Conservation (phyloP, 2,797 vertebrate genomes). For the Artibeus jamaicensis region DNA sequence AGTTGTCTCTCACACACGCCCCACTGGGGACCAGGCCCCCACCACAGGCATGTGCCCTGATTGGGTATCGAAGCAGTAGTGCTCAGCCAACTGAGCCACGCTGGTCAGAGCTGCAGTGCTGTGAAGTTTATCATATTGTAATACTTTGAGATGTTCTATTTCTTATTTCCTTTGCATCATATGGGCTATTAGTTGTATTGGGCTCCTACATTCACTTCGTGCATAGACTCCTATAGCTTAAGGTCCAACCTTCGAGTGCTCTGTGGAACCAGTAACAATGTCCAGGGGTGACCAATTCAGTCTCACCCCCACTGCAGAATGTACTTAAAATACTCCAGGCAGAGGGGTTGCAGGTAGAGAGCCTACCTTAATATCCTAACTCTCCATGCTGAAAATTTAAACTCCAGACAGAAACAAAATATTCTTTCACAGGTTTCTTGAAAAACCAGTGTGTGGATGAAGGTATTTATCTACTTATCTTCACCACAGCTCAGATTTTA, state of each 20-base stretch:
- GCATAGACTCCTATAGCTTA: not conserved
- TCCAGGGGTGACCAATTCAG: not conserved
- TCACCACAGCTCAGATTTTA: not conserved
- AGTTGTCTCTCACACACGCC: too few relatives aligned
- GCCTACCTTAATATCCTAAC: not conserved
- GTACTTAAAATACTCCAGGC: not conserved
- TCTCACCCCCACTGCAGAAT: not conserved
- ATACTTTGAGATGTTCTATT: not conserved
- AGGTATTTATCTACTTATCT: not conserved
- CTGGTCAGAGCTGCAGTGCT: not conserved
- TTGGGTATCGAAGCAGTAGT: too few relatives aligned
- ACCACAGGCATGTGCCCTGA: too few relatives aligned
- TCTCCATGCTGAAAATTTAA: slow-evolving; percentile 19
- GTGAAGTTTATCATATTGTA: not conserved
- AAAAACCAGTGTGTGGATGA: not conserved
- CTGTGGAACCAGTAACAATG: not conserved
- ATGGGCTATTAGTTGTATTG: not conserved
- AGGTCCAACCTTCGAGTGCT: not conserved
- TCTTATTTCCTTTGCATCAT: not conserved
- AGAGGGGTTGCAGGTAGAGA: not conserved
- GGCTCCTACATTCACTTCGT: not conserved
- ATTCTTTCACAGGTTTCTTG: not conserved
- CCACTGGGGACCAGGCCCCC: too few relatives aligned
- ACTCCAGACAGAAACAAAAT: not conserved
- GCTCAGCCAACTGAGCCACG: too few relatives aligned